Conservation (phyloP, 1,140 invertebrate species). For the Aporrectodea caliginosa region DNA sequence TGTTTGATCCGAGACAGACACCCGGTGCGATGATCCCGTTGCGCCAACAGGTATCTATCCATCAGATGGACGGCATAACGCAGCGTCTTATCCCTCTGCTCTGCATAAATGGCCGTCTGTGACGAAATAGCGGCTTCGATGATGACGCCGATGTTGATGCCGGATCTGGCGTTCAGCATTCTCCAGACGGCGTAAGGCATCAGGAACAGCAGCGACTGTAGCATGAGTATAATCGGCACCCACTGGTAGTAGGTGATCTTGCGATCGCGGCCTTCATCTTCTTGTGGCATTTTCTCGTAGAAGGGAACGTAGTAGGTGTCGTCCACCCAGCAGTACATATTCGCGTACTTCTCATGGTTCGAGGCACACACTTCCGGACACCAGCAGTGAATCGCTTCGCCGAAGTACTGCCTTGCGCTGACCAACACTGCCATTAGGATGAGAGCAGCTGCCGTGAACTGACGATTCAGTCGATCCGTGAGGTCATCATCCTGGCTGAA, state of each 20-base stretch:
- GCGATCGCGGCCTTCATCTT: conserved; percentile 15
- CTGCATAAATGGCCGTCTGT: conserved; percentile 48
- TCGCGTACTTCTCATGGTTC: conserved; percentile 36
- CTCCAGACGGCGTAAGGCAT: conserved; percentile 28
- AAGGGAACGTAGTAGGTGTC: conserved; percentile 47
- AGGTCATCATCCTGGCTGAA: conserved; percentile 60
- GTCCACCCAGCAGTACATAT: conserved; percentile 45
- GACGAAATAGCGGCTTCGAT: conserved; percentile 21
- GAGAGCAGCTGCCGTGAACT: conserved; percentile 58
- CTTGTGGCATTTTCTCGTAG: conserved; percentile 38
- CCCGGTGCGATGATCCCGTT: conserved; percentile 24
- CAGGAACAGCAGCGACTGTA: conserved; percentile 31
- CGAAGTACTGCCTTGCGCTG: conserved; percentile 49
- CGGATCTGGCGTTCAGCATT: conserved; percentile 24
- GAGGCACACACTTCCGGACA: conserved; percentile 37
- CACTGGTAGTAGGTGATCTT: conserved; percentile 36
- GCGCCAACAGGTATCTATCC: conserved; percentile 22
- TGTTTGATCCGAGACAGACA: conserved; percentile 34
- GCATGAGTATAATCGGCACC: conserved; percentile 30
- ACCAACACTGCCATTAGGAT: conserved; percentile 59
- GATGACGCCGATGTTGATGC: conserved; percentile 23
- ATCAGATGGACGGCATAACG: conserved; percentile 53
- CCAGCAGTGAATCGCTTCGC: conserved; percentile 57
- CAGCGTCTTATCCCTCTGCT: conserved; percentile 48
- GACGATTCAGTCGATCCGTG: conserved; percentile 60